phyloP scores from a whole-genome alignment of 2,113 vertebrate species.

The Montifringilla adamsi region DNA sequence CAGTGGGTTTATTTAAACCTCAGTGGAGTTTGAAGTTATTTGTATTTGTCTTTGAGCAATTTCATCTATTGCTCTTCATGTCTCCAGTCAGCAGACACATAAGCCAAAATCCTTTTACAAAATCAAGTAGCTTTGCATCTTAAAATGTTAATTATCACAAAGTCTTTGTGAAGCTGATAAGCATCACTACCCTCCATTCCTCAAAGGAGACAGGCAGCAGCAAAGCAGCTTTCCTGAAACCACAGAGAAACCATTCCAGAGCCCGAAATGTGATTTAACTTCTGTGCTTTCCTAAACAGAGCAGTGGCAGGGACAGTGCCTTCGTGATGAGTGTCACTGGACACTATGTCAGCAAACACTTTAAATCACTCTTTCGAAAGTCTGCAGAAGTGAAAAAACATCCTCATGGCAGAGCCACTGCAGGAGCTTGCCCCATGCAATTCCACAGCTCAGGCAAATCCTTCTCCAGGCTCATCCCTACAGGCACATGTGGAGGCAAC shows the following conservation, averaged over 20 bases:
- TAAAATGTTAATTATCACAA: slow-evolving; percentile 12
- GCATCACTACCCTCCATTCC: neutral
- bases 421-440: accelerated
- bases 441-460: neutral
- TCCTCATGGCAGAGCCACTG: neutral
- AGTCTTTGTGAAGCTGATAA: neutral
- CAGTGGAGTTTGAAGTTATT: neutral
- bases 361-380: neutral
- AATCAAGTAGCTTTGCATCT: slow-evolving; percentile 26
- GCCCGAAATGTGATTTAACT: neutral
- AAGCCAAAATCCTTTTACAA: slow-evolving; percentile 6
- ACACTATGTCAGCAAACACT: neutral
- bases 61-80: neutral
- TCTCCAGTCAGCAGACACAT: neutral
- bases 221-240: slow-evolving; percentile 12
- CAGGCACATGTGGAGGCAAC: accelerated
- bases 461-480: neutral
- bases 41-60: neutral
- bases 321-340: neutral
- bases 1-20: neutral
- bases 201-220: neutral
- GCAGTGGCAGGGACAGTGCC: neutral
- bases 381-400: neutral
- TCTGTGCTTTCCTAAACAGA: neutral
- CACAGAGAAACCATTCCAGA: neutral